Conservation (phyloP, 2,888 invertebrate genomes). For the Pyralis farinalis region DNA sequence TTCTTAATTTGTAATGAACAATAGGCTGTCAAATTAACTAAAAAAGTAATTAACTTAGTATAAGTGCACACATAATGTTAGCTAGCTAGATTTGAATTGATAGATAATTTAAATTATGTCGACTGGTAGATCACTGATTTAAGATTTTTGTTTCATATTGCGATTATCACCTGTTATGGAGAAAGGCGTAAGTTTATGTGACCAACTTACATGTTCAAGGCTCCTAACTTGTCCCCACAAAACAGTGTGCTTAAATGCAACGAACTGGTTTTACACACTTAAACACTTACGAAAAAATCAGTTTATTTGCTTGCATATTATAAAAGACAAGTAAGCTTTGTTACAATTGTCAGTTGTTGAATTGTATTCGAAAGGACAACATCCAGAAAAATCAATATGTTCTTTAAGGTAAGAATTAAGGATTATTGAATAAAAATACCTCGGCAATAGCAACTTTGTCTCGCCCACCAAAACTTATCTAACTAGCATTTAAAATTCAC, state of each 20-base stretch:
- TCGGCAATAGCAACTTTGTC: no score
- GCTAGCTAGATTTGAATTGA: no score
- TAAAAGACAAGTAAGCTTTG: constrained; percentile 3
- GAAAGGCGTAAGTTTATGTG: constrained; percentile 6
- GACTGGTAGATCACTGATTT: constrained; percentile 3
- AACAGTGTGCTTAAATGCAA: constrained; percentile 6
- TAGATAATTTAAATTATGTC: constrained; percentile 1
- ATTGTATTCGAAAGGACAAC: constrained; percentile 5
- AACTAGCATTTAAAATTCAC: no score
- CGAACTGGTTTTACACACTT: constrained; percentile 12
- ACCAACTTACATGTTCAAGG: constrained; percentile 7
- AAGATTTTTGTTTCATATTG: constrained; percentile 4
- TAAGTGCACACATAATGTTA: no score
- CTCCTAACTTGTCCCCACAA: constrained; percentile 6
- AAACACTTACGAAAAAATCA: constrained; percentile 12
- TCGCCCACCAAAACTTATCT: no score
- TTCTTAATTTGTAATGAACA: background rate
- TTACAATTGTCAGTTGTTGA: constrained; percentile 10
- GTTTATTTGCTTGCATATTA: constrained; percentile 6
- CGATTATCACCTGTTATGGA: constrained; percentile 5
- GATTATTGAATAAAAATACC: background rate
- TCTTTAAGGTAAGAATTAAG: constrained; percentile 32
- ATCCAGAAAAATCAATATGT: constrained; percentile 28
- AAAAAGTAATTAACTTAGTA: no score
- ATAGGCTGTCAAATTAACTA: constrained; percentile 4